These are phyloP conservation scores for Enteromius fasciolatus DNA, from an alignment of 2,797 vertebrate species.

Conservation along the genomic window DNA sequence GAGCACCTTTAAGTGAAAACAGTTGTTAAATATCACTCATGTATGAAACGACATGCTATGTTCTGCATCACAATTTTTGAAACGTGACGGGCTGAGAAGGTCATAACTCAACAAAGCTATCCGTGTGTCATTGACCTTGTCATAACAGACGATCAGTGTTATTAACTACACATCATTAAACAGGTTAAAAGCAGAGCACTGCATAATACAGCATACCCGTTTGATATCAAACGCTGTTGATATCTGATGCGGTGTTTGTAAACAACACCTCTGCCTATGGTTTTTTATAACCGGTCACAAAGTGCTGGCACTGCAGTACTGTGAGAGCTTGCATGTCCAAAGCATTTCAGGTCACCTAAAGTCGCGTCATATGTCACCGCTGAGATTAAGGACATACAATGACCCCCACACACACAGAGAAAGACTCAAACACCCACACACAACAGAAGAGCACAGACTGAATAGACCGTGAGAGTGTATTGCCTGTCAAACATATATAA, in stretches of 20 bases:
- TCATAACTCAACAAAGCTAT: constrained; percentile 30
- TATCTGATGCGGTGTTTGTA: constrained; percentile 24
- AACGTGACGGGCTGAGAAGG: not conserved
- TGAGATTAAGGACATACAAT: constrained; percentile 31
- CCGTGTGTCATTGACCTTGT: constrained; percentile 9
- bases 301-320: constrained; percentile 18
- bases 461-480: constrained; percentile 34
- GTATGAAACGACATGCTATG: not conserved
- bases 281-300: constrained; percentile 7
- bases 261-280: not conserved
- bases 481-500: constrained; percentile 47
- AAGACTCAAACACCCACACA: constrained; percentile 45
- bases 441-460: constrained; percentile 3
- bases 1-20: not conserved
- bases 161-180: constrained; percentile 37
- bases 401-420: not conserved
- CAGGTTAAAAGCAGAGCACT: constrained; percentile 15
- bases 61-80: not conserved
- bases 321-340: not conserved
- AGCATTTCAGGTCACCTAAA: constrained; percentile 41
- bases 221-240: constrained; percentile 23
- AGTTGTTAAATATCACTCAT: not conserved
- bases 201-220: constrained; percentile 18
- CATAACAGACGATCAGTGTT: constrained; percentile 26
- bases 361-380: not conserved